Percentiles rank a stretch among this genome's conserved stretches.
Conservation (phyloP, 2,113 vertebrate species). For the Seriola quinqueradiata region DNA sequence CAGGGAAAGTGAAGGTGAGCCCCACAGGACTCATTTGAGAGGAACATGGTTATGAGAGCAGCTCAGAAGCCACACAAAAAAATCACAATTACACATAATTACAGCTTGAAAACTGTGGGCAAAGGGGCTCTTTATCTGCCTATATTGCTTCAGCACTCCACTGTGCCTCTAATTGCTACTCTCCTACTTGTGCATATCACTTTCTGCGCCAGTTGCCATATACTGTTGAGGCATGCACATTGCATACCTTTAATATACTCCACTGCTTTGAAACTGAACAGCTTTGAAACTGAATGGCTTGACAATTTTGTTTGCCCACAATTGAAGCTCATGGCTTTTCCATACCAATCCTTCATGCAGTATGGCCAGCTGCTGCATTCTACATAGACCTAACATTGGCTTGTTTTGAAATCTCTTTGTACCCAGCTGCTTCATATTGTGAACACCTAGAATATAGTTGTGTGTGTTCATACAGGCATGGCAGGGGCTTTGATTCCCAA, state of each 20-base stretch:
- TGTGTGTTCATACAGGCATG: neutral
- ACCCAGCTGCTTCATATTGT: neutral
- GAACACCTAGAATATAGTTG: neutral
- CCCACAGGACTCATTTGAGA: slow-evolving; percentile 78
- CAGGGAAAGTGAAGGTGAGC: slow-evolving; percentile 77
- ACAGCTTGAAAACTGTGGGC: slow-evolving; percentile 74
- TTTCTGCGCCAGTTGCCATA: slow-evolving; percentile 54
- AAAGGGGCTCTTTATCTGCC: slow-evolving; percentile 77
- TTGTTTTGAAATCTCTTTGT: neutral
- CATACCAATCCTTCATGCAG: neutral
- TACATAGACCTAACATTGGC: slow-evolving; percentile 1
- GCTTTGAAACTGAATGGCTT: slow-evolving; percentile 11
- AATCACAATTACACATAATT: slow-evolving; percentile 82
- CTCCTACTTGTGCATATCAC: slow-evolving; percentile 61
- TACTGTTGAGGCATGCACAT: slow-evolving; percentile 61
- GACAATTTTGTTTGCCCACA: neutral
- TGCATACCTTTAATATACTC: slow-evolving; percentile 11
- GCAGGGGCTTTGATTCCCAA: slow-evolving; percentile 23
- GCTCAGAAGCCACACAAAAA: slow-evolving; percentile 66
- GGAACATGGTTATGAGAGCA: slow-evolving; percentile 69
- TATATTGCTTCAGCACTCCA: slow-evolving; percentile 74
- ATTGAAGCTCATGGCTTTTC: neutral
- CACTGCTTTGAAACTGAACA: slow-evolving; percentile 31
- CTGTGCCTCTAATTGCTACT: slow-evolving; percentile 76
- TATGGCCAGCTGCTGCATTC: neutral